These are phyloP conservation scores for Pleuronectes platessa DNA, from an alignment of 2,113 vertebrate species.

Conservation along the genomic window DNA sequence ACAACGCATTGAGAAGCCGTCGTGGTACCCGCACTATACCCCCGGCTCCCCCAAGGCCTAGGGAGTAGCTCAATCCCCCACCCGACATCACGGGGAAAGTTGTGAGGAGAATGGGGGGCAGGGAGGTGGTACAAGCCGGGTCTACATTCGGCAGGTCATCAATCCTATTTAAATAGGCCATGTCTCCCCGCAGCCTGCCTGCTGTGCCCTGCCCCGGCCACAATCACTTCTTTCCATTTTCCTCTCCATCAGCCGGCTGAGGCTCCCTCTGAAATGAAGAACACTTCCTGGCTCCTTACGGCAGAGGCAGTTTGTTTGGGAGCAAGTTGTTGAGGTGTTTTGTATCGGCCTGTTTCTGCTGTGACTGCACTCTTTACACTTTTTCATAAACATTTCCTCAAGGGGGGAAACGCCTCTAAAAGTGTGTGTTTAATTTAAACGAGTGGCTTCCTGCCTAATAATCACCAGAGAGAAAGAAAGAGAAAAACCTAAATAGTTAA, in stretches of 20 bases:
- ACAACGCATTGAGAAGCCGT: constrained; percentile 31
- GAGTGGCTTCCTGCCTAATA: constrained; percentile 41
- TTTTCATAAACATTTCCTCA: constrained; percentile 13
- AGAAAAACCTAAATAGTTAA: constrained; percentile 23
- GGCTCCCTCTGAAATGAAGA: constrained; percentile 41
- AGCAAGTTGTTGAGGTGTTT: background rate
- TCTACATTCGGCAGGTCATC: constrained; percentile 74
- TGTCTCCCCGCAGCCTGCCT: constrained; percentile 52
- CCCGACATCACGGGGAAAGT: background rate
- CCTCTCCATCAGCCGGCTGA: constrained; percentile 29
- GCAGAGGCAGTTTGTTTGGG: constrained; percentile 32
- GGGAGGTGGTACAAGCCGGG: constrained; percentile 19
- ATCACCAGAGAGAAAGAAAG: constrained; percentile 24
- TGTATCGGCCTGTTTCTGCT: constrained; percentile 12
- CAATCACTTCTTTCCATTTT: constrained; percentile 62
- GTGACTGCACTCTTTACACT: background rate
- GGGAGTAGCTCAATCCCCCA: constrained; percentile 30
- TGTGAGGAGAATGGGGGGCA: background rate
- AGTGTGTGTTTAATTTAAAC: constrained; percentile 36
- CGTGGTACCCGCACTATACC: constrained; percentile 16
- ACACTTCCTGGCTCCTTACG: background rate
- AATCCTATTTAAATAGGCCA: constrained; percentile 83
- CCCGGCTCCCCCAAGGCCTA: constrained; percentile 32
- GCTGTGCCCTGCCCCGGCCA: constrained; percentile 63
- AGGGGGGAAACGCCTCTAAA: background rate